Percentiles rank a stretch among this genome's conserved stretches.
These are phyloP conservation scores for Rousettus madagascariensis DNA, from an alignment of 2,797 vertebrate species.

Conservation along the genomic window DNA sequence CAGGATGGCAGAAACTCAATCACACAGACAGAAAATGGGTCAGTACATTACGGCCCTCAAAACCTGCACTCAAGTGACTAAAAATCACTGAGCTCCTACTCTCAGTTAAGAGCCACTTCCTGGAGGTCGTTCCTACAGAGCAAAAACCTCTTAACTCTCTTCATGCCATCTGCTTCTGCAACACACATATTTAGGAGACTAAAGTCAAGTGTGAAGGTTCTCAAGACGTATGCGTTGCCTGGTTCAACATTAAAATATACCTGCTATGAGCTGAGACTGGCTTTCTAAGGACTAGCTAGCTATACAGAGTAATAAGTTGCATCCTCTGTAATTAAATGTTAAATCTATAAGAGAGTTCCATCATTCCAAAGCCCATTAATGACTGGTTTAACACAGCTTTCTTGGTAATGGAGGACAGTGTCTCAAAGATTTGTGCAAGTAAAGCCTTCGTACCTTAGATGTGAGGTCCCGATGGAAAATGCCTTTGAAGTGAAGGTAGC, in stretches of 20 bases:
- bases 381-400: conserved; percentile 9
- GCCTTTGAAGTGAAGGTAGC: conserved; percentile 97
- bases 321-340: background rate
- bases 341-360: conserved; percentile 9
- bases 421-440: conserved; percentile 20
- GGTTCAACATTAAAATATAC: background rate
- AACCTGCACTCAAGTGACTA: conserved; percentile 24
- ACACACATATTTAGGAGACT: background rate
- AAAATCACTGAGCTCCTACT: conserved; percentile 14
- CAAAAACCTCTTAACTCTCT: background rate
- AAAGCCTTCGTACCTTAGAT: conserved; percentile 91
- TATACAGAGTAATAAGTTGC: background rate
- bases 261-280: background rate
- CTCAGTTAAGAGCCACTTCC: conserved; percentile 22
- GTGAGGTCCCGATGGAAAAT: conserved; percentile 99
- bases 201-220: conserved; percentile 5
- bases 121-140: background rate
- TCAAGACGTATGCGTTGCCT: background rate
- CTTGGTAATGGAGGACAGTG: background rate
- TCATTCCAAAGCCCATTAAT: conserved; percentile 8
- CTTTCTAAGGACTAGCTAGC: conserved; percentile 52
- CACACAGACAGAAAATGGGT: conserved; percentile 67
- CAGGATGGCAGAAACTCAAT: conserved; percentile 69
- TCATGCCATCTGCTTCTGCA: background rate
- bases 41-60: conserved; percentile 63